Conservation (phyloP, 2,888 invertebrate genomes). For the Tupiocoris notatus region DNA sequence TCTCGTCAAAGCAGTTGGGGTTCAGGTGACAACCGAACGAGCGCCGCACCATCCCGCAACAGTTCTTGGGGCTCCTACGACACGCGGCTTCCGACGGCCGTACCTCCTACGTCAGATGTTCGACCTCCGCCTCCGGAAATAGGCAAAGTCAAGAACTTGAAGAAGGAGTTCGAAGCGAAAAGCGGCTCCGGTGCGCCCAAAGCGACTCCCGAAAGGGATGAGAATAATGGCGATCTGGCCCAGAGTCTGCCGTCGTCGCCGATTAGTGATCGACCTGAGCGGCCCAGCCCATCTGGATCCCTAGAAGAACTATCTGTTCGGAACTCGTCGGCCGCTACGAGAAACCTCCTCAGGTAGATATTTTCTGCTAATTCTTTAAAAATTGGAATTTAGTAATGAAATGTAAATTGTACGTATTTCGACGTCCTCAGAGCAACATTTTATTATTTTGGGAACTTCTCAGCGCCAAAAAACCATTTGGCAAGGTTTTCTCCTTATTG, state of each 20-base stretch:
- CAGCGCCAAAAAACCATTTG: no score
- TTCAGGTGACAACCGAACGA: conserved; percentile 64
- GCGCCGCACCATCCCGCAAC: conserved; percentile 63
- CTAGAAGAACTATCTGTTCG: conserved; percentile 70
- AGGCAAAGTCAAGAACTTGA: conserved; percentile 75
- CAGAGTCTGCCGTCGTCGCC: conserved; percentile 65
- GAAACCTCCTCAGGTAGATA: conserved; percentile 51
- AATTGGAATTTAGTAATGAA: no score
- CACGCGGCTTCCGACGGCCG: conserved; percentile 53
- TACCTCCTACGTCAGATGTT: neutral
- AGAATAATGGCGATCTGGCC: conserved; percentile 52
- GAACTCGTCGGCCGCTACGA: conserved; percentile 75
- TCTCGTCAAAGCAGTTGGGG: conserved; percentile 73
- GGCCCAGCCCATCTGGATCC: conserved; percentile 54
- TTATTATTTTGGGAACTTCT: no score
- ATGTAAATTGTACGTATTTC: no score
- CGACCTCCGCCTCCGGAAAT: conserved; percentile 57
- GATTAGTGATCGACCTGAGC: conserved; percentile 60
- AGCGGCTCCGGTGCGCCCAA: conserved; percentile 37
- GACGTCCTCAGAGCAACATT: no score
- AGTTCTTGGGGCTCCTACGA: conserved; percentile 74
- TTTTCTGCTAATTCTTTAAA: no score
- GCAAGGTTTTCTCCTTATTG: no score
- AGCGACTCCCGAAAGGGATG: conserved; percentile 49
- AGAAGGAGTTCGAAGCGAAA: conserved; percentile 85